These are phyloP conservation scores for Solenopsis fugax DNA, from an alignment of 1,140 invertebrate genomes.

Conservation along the genomic window DNA sequence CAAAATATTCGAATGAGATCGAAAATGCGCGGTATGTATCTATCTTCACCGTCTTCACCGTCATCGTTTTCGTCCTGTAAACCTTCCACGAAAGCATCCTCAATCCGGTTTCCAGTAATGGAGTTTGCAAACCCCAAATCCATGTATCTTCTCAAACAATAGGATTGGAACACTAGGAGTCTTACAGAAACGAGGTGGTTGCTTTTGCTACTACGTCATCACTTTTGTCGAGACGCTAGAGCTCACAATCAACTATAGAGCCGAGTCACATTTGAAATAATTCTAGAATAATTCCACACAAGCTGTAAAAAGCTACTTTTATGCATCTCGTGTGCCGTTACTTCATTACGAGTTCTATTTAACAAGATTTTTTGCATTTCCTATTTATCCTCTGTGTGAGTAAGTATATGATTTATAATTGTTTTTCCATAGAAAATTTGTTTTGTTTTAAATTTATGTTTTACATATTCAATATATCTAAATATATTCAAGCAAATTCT, in stretches of 20 bases:
- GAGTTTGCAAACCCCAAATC: constrained; percentile 53
- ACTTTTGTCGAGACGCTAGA: constrained; percentile 2
- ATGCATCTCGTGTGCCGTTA: neutral
- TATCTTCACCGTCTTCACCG: neutral
- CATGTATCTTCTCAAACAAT: constrained; percentile 60
- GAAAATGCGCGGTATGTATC: neutral
- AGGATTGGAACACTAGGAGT: constrained; percentile 55
- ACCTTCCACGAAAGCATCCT: constrained; percentile 27
- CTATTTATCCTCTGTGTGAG: neutral
- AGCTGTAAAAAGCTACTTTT: constrained; percentile 13
- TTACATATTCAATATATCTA: neutral
- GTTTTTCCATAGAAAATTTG: neutral
- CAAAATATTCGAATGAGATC: neutral
- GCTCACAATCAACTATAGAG: neutral
- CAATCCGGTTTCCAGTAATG: constrained; percentile 54
- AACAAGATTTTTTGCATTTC: neutral
- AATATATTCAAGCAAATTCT: constrained; percentile 5
- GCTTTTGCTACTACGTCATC: neutral
- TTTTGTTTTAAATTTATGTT: neutral
- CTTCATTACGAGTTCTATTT: neutral
- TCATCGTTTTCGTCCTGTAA: constrained; percentile 10
- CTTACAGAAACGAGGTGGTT: constrained; percentile 32
- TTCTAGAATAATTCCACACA: constrained; percentile 1
- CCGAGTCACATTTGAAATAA: constrained; percentile 1
- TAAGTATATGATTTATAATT: constrained; percentile 25